Percentiles rank a stretch among this genome's conserved stretches.
These are phyloP conservation scores for Tubulanus polymorphus DNA, from an alignment of 2,888 invertebrate genomes.

Conservation along the genomic window DNA sequence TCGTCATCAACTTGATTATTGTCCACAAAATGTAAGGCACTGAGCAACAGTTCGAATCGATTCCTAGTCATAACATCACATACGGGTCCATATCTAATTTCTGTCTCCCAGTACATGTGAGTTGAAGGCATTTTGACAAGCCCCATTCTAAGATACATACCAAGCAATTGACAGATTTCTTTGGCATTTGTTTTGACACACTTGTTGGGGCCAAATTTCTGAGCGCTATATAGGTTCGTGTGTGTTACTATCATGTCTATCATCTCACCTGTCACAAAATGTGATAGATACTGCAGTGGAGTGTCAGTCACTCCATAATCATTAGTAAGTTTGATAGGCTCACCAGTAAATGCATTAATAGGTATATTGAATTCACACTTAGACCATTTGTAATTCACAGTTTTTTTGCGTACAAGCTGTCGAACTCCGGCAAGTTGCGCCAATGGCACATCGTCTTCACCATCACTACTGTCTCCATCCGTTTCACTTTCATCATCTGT, in stretches of 20 bases:
- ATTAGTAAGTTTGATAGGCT: neutral
- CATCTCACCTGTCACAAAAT: neutral
- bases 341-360: neutral
- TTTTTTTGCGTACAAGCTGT: too few species aligned
- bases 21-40: neutral
- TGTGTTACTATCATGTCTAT: neutral
- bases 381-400: neutral
- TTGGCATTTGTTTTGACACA: neutral
- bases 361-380: neutral
- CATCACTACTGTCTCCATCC: neutral
- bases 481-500: neutral
- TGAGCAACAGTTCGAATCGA: neutral
- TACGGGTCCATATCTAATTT: neutral
- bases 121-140: constrained; percentile 1
- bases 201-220: constrained; percentile 2
- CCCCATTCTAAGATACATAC: neutral
- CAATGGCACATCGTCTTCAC: neutral
- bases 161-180: neutral
- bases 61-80: constrained; percentile 1
- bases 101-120: neutral
- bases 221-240: constrained; percentile 1
- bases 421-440: neutral
- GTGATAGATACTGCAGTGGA: neutral
- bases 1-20: neutral
- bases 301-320: too few species aligned